phyloP scores from a whole-genome alignment of 1,140 invertebrate genomes.

The Piezodorus guildinii region DNA sequence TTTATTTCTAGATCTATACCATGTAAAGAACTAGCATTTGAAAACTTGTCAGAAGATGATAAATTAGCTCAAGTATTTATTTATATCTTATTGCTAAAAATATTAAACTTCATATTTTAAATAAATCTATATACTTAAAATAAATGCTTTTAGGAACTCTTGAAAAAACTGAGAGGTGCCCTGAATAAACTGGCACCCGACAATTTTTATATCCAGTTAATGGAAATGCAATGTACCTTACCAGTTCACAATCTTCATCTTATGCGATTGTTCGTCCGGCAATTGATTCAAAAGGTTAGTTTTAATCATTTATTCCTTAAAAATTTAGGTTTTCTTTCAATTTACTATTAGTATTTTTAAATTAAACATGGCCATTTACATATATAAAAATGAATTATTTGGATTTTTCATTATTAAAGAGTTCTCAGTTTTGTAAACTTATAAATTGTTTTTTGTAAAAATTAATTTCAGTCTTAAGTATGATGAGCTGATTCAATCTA shows the following conservation, averaged over 20 bases:
- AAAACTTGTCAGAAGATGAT: constrained; percentile 22
- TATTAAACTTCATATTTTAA: no score
- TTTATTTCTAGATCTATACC: not conserved
- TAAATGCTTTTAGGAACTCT: constrained; percentile 7
- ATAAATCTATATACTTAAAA: not conserved
- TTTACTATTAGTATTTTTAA: no score
- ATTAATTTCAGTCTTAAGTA: no score
- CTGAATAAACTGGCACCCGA: constrained; percentile 20
- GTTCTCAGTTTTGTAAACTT: no score
- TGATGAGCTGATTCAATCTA: no score
- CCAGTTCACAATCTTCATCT: constrained; percentile 15
- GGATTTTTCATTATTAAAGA: no score
- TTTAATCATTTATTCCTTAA: no score
- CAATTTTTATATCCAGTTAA: constrained; percentile 19
- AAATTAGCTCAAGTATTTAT: constrained; percentile 15
- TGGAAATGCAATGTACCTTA: constrained; percentile 19
- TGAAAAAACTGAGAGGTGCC: constrained; percentile 19
- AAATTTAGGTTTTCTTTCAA: no score
- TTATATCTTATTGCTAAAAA: no score
- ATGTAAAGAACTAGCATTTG: constrained; percentile 8
- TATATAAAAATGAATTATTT: no score
- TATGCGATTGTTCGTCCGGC: constrained; percentile 17
- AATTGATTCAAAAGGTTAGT: constrained; percentile 18
- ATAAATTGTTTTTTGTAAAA: no score
- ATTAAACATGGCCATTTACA: no score